These are phyloP conservation scores for Clarias laeviceps DNA, from an alignment of 2,797 vertebrate species.

Conservation along the genomic window DNA sequence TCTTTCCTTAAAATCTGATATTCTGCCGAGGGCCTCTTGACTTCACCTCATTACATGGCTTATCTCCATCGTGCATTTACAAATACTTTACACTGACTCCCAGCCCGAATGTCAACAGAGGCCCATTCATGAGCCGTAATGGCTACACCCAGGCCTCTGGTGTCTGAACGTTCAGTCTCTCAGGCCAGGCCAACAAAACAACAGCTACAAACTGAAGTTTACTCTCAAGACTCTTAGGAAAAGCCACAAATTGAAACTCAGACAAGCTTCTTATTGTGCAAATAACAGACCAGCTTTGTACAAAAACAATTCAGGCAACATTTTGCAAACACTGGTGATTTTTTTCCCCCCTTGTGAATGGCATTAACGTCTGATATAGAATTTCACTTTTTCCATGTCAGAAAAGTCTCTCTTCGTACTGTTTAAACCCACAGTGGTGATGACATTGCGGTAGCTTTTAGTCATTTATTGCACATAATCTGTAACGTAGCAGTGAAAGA, in stretches of 20 bases:
- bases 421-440: slow-evolving; percentile 60
- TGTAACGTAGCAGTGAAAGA: slow-evolving; percentile 55
- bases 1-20: slow-evolving; percentile 46
- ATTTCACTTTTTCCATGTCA: slow-evolving; percentile 72
- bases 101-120: slow-evolving; percentile 44
- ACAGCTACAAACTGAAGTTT: slow-evolving; percentile 68
- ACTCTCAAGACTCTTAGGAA: slow-evolving; percentile 60
- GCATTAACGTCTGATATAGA: slow-evolving; percentile 69
- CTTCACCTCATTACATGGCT: slow-evolving; percentile 51
- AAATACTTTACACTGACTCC: slow-evolving; percentile 44
- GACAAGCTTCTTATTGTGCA: slow-evolving; percentile 72
- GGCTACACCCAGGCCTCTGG: slow-evolving; percentile 26
- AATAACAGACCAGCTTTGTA: slow-evolving; percentile 72
- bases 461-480: slow-evolving; percentile 55
- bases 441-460: slow-evolving; percentile 57
- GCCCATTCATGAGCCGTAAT: slow-evolving; percentile 51
- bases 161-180: slow-evolving; percentile 38
- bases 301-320: slow-evolving; percentile 55
- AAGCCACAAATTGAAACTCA: slow-evolving; percentile 60
- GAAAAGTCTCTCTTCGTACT: slow-evolving; percentile 62
- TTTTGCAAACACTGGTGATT: slow-evolving; percentile 28
- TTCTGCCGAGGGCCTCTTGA: slow-evolving; percentile 27
- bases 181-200: slow-evolving; percentile 57
- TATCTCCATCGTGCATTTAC: slow-evolving; percentile 51
- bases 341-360: slow-evolving; percentile 61